Evolutionary conservation across 2,797 vertebrate species (phyloP).

Genomic region (Capromys pilorides): DNA sequence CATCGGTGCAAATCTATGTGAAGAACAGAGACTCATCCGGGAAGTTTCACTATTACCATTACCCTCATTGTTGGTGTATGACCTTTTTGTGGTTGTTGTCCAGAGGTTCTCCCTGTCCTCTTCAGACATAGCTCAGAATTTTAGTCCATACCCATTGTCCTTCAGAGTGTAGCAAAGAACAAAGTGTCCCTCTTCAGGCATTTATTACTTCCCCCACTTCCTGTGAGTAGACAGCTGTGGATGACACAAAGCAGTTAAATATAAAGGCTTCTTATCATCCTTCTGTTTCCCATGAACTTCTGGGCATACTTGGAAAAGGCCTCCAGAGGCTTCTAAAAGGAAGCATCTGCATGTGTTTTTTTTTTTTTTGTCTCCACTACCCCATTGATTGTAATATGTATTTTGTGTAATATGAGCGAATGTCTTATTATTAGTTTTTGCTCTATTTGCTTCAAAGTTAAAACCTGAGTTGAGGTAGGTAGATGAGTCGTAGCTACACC

Average conservation of each 20-base stretch:
- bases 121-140: slow-evolving; percentile 37
- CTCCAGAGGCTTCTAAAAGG: neutral
- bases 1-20: neutral
- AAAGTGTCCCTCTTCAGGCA: slow-evolving; percentile 72
- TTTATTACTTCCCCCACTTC: slow-evolving; percentile 80
- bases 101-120: slow-evolving; percentile 55
- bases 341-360: neutral
- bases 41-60: neutral
- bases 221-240: slow-evolving; percentile 70
- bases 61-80: neutral
- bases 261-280: slow-evolving; percentile 49
- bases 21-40: neutral
- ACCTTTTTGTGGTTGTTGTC: slow-evolving; percentile 48
- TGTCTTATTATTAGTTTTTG: slow-evolving; percentile 35
- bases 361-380: neutral
- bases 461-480: slow-evolving; percentile 55
- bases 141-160: slow-evolving; percentile 59
- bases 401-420: slow-evolving; percentile 41
- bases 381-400: neutral
- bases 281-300: slow-evolving; percentile 58
- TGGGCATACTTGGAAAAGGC: neutral
- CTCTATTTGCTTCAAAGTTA: slow-evolving; percentile 64
- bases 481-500: neutral
- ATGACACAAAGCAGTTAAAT: slow-evolving; percentile 53
- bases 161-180: slow-evolving; percentile 64